These are phyloP conservation scores for Linnaemya tessellans DNA, from an alignment of 2,888 invertebrate species.

Conservation along the genomic window DNA sequence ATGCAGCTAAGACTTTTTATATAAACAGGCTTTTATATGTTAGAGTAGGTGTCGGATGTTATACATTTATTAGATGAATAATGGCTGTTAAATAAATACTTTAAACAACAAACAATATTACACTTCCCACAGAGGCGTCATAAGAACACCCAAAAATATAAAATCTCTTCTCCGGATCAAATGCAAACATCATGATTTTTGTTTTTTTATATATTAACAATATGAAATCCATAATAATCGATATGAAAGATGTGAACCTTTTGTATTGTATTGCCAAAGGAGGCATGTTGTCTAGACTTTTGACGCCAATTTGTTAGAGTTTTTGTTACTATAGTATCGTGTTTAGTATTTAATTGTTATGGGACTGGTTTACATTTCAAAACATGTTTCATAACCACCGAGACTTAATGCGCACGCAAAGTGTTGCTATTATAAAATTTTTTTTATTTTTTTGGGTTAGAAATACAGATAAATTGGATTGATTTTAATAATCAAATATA, in stretches of 20 bases:
- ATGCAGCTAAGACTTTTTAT: not conserved
- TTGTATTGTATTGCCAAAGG: conserved; percentile 41
- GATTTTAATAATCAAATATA: no score
- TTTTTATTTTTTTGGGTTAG: no score
- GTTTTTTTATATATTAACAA: not conserved
- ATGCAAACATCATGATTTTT: not conserved
- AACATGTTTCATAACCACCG: no score
- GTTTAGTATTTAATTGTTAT: no score
- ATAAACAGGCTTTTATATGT: not conserved
- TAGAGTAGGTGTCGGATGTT: no score
- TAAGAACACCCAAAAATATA: not conserved
- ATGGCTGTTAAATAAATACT: no score
- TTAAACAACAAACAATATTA: not conserved
- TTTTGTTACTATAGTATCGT: not conserved
- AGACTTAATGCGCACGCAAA: no score
- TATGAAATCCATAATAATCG: not conserved
- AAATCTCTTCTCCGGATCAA: not conserved
- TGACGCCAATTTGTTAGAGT: conserved; percentile 74
- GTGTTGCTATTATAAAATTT: no score
- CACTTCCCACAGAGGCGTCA: not conserved
- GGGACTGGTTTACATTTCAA: no score
- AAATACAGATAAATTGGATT: no score
- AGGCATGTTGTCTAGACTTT: conserved; percentile 77
- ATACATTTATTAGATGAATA: no score
- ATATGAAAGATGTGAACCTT: not conserved